These are phyloP conservation scores for Lordiphosa mommai DNA, from an alignment of 1,140 invertebrate genomes.

Conservation along the genomic window DNA sequence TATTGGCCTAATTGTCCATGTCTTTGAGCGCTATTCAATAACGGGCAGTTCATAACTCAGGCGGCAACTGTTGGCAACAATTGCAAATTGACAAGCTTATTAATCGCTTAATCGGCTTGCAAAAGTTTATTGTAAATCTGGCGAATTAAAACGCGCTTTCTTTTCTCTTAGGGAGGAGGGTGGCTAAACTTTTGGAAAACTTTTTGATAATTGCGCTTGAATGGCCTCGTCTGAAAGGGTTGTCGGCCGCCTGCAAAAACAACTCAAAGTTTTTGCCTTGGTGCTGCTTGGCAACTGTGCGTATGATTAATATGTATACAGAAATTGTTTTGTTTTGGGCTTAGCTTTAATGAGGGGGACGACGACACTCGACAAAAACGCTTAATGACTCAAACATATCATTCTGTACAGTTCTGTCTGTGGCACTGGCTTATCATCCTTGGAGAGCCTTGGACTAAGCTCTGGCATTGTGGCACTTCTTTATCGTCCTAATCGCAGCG, in stretches of 20 bases:
- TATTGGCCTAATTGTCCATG: slow-evolving; percentile 57
- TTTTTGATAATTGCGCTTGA: slow-evolving; percentile 73
- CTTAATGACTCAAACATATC: slow-evolving; percentile 66
- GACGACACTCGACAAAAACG: slow-evolving; percentile 31
- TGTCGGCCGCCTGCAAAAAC: slow-evolving; percentile 28
- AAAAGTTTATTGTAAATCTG: slow-evolving; percentile 67
- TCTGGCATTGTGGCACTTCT: slow-evolving; percentile 19
- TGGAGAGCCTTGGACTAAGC: slow-evolving; percentile 6
- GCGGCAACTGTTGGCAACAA: slow-evolving; percentile 63
- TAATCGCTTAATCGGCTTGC: slow-evolving; percentile 76
- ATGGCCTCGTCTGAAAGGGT: slow-evolving; percentile 60
- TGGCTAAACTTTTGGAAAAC: slow-evolving; percentile 53
- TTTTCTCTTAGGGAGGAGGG: slow-evolving; percentile 9
- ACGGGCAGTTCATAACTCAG: slow-evolving; percentile 64
- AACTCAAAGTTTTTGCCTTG: slow-evolving; percentile 32
- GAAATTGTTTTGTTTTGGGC: slow-evolving; percentile 41
- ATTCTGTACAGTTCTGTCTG: slow-evolving; percentile 11
- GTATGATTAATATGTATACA: slow-evolving; percentile 53
- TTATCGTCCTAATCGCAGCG: slow-evolving; percentile 34
- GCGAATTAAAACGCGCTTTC: slow-evolving; percentile 60
- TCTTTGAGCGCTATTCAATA: slow-evolving; percentile 44
- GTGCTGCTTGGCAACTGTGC: slow-evolving; percentile 37
- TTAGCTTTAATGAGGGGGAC: slow-evolving; percentile 56
- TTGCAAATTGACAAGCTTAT: slow-evolving; percentile 77
- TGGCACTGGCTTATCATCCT: slow-evolving; percentile 45